Evolutionary conservation across 2,113 vertebrate species (phyloP).

Genomic region (Pangasianodon gigas): DNA sequence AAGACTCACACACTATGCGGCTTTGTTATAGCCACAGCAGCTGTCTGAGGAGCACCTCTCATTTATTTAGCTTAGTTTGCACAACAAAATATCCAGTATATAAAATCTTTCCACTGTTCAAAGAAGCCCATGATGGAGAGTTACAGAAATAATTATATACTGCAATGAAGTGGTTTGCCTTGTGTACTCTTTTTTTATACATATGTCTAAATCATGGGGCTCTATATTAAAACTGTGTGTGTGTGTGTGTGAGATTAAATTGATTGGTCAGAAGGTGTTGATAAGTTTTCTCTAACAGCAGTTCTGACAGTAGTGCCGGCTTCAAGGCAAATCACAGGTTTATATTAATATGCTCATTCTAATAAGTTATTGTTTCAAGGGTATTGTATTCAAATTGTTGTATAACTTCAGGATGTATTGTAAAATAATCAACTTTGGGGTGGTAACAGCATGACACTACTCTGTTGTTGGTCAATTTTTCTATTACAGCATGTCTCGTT

Average conservation of each 20-base stretch:
- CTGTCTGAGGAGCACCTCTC: neutral
- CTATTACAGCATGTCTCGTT: too few relatives aligned
- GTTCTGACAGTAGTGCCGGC: too few relatives aligned
- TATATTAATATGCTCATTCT: too few relatives aligned
- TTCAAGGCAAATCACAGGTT: too few relatives aligned
- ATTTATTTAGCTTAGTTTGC: neutral
- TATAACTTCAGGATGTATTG: neutral
- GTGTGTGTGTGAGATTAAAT: too few relatives aligned
- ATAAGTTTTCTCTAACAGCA: too few relatives aligned
- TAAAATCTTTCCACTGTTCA: neutral
- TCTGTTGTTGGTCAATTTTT: neutral
- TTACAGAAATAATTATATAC: neutral
- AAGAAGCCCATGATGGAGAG: neutral
- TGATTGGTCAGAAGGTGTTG: too few relatives aligned
- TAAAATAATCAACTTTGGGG: too few relatives aligned
- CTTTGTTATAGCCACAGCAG: neutral
- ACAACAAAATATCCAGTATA: neutral
- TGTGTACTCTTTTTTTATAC: neutral
- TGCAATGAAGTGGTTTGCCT: neutral
- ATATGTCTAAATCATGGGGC: neutral
- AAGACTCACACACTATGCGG: neutral
- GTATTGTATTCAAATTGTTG: too few relatives aligned
- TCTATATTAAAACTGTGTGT: too few relatives aligned
- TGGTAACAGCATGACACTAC: neutral
- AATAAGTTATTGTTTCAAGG: too few relatives aligned